Evolutionary conservation across 2,888 invertebrate species (phyloP), one percentile per base, ranked within the genome.

Genomic region (Latheticus oryzae): DNA sequence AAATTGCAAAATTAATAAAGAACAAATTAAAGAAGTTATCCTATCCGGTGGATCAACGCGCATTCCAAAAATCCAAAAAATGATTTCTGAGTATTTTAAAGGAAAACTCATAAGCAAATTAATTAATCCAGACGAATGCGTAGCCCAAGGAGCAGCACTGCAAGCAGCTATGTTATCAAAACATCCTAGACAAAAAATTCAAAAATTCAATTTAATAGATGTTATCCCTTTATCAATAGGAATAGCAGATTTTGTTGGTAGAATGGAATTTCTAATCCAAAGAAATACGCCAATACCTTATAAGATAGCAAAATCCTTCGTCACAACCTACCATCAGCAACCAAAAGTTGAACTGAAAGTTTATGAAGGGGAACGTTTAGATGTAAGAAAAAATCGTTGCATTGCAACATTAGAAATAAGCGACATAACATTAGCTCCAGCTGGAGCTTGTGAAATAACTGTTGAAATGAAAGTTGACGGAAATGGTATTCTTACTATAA

Each of bases 11-110:
- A 16, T 72, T 5, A 13, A 32, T 0, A 61, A 62, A 52, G 13
- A 43, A 0, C 58, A 70, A 1, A 70, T 72, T 8, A 63, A 63
- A 16, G 68, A 71, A 26, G 62, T 73, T 21, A 57, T 72, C 5
- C 24, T 73, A 5, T 64, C 68, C 1, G 73, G 73, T n/a, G 73
- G 72, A 12, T 66, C 69, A 0, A 69, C 71, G 0, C 58, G 66
- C 17, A 72, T 72, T 12, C 72, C 70, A 2, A 67, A 68, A 62
- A 48, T 73, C 5, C 62, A 65, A 21, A 24, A 62, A 28, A 9
- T 66, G 33, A 11, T 72, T 3, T 32, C 28, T 7, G 32, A 61
- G 0, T 66, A 59, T 40, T 71, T 72, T 53, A 45, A 50, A 9
- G 32, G 16, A 1, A 64, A 65, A 24, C 50, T 61, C 12, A 28